Evolutionary conservation across 2,888 invertebrate genomes (phyloP).

Genomic region (Cinara cedri): DNA sequence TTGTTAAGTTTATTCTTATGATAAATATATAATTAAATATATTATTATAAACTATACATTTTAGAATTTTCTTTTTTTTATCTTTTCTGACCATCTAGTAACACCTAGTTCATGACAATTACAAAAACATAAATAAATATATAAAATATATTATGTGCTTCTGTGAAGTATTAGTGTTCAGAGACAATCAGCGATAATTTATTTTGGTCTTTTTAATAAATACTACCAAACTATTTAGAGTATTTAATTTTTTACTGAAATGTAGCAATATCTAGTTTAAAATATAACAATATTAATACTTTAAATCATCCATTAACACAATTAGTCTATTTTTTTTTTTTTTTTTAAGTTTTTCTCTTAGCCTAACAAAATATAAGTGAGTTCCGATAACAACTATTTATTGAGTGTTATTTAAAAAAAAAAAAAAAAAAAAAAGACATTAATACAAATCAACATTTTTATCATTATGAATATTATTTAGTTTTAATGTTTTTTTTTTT

Average conservation of each 20-base stretch:
- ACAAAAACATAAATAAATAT: constrained; percentile 6
- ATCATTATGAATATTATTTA: constrained; percentile 22
- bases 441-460: constrained; percentile 2
- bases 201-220: constrained; percentile 8
- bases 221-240: not conserved
- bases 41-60: constrained; percentile 18
- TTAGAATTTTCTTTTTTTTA: constrained; percentile 20
- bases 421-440: constrained; percentile 23
- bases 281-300: not conserved
- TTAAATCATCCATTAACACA: too few species aligned
- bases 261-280: not conserved
- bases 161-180: constrained; percentile 30
- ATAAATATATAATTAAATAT: constrained; percentile 37
- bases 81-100: constrained; percentile 7
- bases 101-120: not conserved
- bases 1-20: constrained; percentile 53
- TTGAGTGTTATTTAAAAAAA: constrained; percentile 22
- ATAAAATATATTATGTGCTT: constrained; percentile 8
- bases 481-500: constrained; percentile 26
- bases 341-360: not conserved
- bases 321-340: not conserved
- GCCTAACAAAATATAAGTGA: not conserved
- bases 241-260: not conserved
- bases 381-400: too few species aligned
- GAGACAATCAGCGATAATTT: constrained; percentile 46